Percentiles rank a stretch among this genome's conserved stretches.
Conservation (phyloP, 2,888 invertebrate genomes). For the Arctia plantaginis region DNA sequence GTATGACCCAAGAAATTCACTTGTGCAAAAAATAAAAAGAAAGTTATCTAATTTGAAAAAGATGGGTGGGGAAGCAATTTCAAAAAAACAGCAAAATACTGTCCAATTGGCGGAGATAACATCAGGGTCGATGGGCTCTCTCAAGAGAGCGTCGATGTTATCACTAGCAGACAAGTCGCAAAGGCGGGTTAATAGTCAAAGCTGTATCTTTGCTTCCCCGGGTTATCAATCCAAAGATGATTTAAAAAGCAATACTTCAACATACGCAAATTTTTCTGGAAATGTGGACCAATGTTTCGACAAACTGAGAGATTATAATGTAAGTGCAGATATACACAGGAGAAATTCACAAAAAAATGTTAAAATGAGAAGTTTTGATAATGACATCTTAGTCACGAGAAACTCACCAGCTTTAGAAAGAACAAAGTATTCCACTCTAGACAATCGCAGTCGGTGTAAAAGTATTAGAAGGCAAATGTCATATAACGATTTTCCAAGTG, state of each 20-base stretch:
- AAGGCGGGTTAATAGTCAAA: conserved; percentile 79
- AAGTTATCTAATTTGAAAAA: conserved; percentile 84
- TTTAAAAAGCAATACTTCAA: conserved; percentile 72
- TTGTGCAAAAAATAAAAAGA: conserved; percentile 83
- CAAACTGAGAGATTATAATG: conserved; percentile 74
- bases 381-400: conserved; percentile 70
- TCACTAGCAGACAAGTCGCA: conserved; percentile 80
- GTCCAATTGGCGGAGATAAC: conserved; percentile 83
- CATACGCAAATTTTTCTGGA: conserved; percentile 82
- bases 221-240: conserved; percentile 77
- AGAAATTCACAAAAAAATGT: conserved; percentile 67
- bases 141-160: conserved; percentile 81
- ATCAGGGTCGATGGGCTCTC: conserved; percentile 78
- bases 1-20: conserved; percentile 80
- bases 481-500: conserved; percentile 83
- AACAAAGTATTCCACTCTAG: conserved; percentile 82
- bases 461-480: conserved; percentile 83
- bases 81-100: conserved; percentile 81
- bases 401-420: conserved; percentile 70
- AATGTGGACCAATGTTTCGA: conserved; percentile 84
- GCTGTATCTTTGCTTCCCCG: conserved; percentile 76
- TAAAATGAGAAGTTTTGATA: conserved; percentile 80
- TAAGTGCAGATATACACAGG: conserved; percentile 64
- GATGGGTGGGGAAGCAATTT: conserved; percentile 80
- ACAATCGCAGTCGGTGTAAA: conserved; percentile 80